Evolutionary conservation across 2,797 vertebrate species (phyloP).

Genomic region (Microctenopoma steveboyesi): DNA sequence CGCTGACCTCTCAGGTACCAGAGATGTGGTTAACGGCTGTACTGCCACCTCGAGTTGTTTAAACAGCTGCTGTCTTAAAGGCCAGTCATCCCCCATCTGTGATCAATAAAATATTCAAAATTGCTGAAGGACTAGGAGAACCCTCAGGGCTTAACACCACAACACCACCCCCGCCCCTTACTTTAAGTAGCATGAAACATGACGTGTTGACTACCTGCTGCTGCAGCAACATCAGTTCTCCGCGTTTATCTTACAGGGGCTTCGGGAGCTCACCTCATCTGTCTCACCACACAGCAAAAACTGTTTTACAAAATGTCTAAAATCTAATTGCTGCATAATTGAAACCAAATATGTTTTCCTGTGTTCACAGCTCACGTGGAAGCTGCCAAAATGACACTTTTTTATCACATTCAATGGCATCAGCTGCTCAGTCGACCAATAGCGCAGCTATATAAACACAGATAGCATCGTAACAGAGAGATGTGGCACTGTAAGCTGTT

Average conservation of each 20-base stretch:
- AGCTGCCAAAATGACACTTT: slow-evolving; percentile 6
- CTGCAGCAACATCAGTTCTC: neutral
- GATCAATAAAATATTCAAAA: slow-evolving; percentile 59
- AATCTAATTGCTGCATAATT: neutral
- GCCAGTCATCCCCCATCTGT: slow-evolving; percentile 25
- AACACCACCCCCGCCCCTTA: neutral
- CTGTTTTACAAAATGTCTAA: neutral
- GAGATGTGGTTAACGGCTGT: slow-evolving; percentile 41
- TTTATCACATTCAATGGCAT: slow-evolving; percentile 10
- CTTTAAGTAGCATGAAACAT: neutral
- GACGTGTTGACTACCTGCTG: slow-evolving; percentile 12
- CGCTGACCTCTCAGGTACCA: slow-evolving; percentile 37
- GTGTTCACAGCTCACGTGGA: neutral
- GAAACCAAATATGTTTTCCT: neutral
- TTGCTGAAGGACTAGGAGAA: slow-evolving; percentile 11
- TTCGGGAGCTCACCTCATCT: slow-evolving; percentile 7
- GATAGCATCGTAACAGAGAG: slow-evolving; percentile 8
- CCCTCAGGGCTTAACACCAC: slow-evolving; percentile 9
- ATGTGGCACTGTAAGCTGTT: neutral
- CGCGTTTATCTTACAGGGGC: neutral
- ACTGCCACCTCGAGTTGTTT: slow-evolving; percentile 18
- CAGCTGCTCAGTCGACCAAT: slow-evolving; percentile 1
- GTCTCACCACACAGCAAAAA: neutral
- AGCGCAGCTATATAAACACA: slow-evolving; percentile 7
- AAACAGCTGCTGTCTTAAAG: slow-evolving; percentile 55